Conservation (phyloP, 2,113 vertebrate genomes). For the Jaculus jaculus region DNA sequence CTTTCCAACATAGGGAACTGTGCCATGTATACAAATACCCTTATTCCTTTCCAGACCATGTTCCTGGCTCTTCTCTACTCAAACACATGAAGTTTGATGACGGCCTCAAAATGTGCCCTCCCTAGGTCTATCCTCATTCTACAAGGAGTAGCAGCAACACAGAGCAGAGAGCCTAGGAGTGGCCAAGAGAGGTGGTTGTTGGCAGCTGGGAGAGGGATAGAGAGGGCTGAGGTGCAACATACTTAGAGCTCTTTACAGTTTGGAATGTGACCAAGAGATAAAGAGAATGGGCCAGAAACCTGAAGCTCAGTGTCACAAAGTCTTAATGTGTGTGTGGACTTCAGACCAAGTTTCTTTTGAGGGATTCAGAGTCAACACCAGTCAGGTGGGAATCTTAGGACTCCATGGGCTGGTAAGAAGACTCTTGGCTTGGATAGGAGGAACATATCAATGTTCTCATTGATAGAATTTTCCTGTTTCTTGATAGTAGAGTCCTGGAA, state of each 20-base stretch:
- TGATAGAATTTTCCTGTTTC: neutral
- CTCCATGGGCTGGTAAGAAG: neutral
- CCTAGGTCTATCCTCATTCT: neutral
- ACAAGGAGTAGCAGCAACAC: neutral
- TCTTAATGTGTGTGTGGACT: neutral
- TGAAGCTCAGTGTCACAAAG: neutral
- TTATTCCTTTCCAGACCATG: neutral
- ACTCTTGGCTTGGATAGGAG: neutral
- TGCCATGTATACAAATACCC: neutral
- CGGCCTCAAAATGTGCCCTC: neutral
- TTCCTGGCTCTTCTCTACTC: neutral
- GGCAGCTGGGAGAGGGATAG: rapidly evolving
- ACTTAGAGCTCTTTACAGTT: neutral
- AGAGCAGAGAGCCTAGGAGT: neutral
- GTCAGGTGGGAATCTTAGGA: neutral
- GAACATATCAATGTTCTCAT: neutral
- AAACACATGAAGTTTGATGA: neutral
- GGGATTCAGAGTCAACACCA: neutral
- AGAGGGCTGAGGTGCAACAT: neutral
- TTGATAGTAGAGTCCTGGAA: neutral
- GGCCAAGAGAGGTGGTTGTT: neutral
- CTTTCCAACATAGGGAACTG: neutral
- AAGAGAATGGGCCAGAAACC: neutral
- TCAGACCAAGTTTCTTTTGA: neutral
- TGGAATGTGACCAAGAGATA: neutral